Evolutionary conservation across 2,113 vertebrate species (phyloP), one percentile per base, ranked within the genome.

Genomic region (Xyliphius kryptos): DNA sequence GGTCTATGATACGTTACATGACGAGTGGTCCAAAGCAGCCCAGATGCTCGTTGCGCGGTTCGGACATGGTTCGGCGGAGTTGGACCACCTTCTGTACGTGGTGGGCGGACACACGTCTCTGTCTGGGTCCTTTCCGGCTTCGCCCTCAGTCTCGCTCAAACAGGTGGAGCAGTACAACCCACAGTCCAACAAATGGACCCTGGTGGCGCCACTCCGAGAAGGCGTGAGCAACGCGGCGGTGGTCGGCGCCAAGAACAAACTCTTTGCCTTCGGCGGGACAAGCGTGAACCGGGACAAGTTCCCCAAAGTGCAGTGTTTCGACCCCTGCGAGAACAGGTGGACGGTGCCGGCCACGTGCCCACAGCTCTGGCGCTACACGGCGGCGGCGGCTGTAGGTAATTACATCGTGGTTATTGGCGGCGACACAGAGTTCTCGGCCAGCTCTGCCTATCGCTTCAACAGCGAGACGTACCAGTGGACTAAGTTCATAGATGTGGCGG

Each of bases 111-210:
- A 91, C 77, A 91, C 90, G 0, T 89, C 90, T 2, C 79, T 86
- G 0, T 77, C 85, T 0, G 88, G 88, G 14, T 88, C 89, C 3
- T 90, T 90, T 69, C 89, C 89, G 0, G 89, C 89, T 9, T 91
- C 89, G 13, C 89, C 89, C 0, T 91, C 89, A 0, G 89, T 90
- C 55, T 90, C 89, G 0, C 85, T 91, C 14, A 91, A 91, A 55
- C 90, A 91, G 72, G 90, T 91, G 26, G 90, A 91, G 21, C 90
- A 90, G 74, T 91, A 90, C 50, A 88, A 91, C 78, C 90, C 90
- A 0, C 88, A 90, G 72, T 81, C 82, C 49, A 89, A 91, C 56
- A 90, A 90, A 68, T 91, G 90, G 90, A 82, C 85, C 1, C 74
- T 91, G 14, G 88, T 91, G 43, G 90, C 89, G 2, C 89, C 90